Conservation (phyloP, 2,888 invertebrate species). For the Octonoba sinensis region DNA sequence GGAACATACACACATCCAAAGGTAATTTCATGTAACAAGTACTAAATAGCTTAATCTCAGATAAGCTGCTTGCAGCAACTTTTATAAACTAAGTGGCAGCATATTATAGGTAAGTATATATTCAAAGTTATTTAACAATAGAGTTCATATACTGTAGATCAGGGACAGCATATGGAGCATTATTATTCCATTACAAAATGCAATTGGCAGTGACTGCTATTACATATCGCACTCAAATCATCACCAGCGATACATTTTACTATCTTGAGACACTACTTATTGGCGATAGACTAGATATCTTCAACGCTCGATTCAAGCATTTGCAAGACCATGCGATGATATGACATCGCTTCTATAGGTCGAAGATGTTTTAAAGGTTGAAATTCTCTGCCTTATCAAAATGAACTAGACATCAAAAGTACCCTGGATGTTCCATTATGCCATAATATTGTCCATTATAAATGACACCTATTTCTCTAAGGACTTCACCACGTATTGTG, state of each 20-base stretch:
- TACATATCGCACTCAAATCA: conserved; percentile 50
- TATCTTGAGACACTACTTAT: conserved; percentile 59
- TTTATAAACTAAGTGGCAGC: conserved; percentile 59
- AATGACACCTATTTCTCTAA: conserved; percentile 91
- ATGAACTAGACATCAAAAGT: conserved; percentile 71
- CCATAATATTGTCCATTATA: conserved; percentile 96
- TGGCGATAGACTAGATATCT: conserved; percentile 58
- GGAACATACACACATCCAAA: conserved; percentile 64
- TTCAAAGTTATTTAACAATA: conserved; percentile 57
- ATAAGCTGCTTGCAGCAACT: conserved; percentile 50
- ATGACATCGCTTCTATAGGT: conserved; percentile 58
- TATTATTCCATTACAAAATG: conserved; percentile 56
- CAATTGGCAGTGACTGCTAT: conserved; percentile 64
- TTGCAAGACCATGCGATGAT: conserved; percentile 51
- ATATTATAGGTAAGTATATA: conserved; percentile 41
- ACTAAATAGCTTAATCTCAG: conserved; percentile 56
- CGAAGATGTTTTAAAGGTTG: conserved; percentile 56
- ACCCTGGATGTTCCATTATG: conserved; percentile 93
- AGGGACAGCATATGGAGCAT: conserved; percentile 59
- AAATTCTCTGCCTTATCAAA: conserved; percentile 46
- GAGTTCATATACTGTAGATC: conserved; percentile 59
- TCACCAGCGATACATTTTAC: conserved; percentile 53
- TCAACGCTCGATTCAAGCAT: conserved; percentile 53
- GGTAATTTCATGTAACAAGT: conserved; percentile 61
- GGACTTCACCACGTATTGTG: conserved; percentile 89